These are phyloP conservation scores for Mechanitis messenoides DNA, from an alignment of 2,888 invertebrate genomes.

Conservation along the genomic window DNA sequence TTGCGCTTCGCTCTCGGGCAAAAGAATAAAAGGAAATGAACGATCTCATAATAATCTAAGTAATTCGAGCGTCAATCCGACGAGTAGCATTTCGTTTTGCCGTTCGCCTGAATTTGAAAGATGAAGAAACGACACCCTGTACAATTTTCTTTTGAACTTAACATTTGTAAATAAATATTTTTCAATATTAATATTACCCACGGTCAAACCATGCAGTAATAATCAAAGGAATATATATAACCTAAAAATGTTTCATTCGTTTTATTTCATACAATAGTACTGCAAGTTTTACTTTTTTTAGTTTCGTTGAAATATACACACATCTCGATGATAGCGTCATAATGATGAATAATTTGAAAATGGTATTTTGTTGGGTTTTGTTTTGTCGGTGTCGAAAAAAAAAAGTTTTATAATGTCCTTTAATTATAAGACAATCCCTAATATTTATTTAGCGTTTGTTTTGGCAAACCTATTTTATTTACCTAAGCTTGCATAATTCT, in stretches of 20 bases:
- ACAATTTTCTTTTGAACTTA: constrained; percentile 6
- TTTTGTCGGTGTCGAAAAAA: not conserved
- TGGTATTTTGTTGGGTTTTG: not conserved
- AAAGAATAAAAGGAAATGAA: constrained; percentile 11
- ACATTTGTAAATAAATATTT: constrained; percentile 9
- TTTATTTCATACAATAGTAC: not conserved
- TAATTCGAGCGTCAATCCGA: constrained; percentile 15
- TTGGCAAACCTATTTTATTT: not conserved
- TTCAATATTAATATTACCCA: constrained; percentile 3
- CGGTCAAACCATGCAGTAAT: constrained; percentile 8
- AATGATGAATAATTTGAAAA: not conserved
- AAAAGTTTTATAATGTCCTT: not conserved
- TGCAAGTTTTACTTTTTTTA: not conserved
- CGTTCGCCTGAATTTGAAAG: constrained; percentile 4
- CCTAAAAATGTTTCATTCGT: not conserved
- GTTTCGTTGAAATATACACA: not conserved
- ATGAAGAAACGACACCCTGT: constrained; percentile 8
- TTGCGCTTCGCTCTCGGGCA: constrained; percentile 6
- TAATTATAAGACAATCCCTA: too few relatives aligned
- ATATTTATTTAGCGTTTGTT: not conserved
- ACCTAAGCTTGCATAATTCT: constrained; percentile 2
- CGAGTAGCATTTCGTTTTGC: not conserved
- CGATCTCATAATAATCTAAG: constrained; percentile 16
- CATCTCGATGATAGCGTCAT: not conserved
- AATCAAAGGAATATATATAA: constrained; percentile 6